A percentile compares a stretch with the other conserved stretches of the same genome.
Evolutionary conservation across 2,113 vertebrate species (phyloP).

Genomic region (Syngnathoides biaculeatus): DNA sequence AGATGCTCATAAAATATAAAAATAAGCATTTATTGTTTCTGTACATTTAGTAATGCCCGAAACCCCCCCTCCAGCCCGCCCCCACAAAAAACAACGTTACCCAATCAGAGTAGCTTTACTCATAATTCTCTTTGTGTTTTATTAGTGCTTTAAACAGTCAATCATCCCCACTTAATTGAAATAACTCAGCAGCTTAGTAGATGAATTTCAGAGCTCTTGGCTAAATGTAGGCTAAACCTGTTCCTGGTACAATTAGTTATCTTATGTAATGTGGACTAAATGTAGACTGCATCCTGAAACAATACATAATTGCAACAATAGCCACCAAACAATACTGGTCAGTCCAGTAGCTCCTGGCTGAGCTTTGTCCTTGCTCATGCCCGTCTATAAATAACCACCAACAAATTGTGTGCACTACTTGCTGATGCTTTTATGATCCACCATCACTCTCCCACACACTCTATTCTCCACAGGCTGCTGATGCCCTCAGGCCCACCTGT

Average conservation of each 20-base stretch:
- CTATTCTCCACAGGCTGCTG: slow-evolving; percentile 23
- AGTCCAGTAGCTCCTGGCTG: slow-evolving; percentile 37
- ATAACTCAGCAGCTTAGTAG: not conserved
- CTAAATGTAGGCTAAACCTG: slow-evolving; percentile 43
- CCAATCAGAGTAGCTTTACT: no score
- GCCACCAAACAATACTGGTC: slow-evolving; percentile 36
- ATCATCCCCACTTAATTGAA: not conserved
- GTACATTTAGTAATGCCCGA: not conserved
- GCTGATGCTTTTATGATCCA: slow-evolving; percentile 33
- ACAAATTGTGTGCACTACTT: slow-evolving; percentile 49
- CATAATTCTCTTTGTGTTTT: no score
- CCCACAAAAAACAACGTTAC: not conserved
- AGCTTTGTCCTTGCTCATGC: slow-evolving; percentile 50
- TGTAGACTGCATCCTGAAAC: slow-evolving; percentile 36
- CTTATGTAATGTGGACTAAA: slow-evolving; percentile 41
- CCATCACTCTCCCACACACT: slow-evolving; percentile 35
- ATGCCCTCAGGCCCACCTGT: slow-evolving; percentile 27
- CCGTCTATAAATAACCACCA: slow-evolving; percentile 56
- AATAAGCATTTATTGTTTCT: not conserved
- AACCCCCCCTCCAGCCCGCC: no score
- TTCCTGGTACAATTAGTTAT: slow-evolving; percentile 13
- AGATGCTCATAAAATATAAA: not conserved
- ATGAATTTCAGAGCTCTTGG: slow-evolving; percentile 16
- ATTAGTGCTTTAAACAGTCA: not conserved
- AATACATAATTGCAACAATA: slow-evolving; percentile 40